Base-by-base conservation (phyloP, 2,888 invertebrate genomes). In the Apamea epomidion region DNA sequence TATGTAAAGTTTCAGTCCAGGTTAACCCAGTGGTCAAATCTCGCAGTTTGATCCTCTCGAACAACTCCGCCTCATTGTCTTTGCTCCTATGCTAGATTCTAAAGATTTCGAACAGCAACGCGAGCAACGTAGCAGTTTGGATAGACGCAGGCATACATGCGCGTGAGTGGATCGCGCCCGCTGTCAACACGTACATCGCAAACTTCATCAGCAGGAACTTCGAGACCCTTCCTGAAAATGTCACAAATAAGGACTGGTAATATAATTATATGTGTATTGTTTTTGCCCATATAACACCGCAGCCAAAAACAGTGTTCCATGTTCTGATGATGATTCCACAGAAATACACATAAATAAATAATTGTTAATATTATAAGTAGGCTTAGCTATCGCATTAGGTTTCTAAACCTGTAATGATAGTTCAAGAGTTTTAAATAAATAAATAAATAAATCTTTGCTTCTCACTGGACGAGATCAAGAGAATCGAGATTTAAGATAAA, bases 141-240 rank as follows among this genome's bases (percentile, higher is more conserved):
- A 97, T 98, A 83, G 98, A 98, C 92, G 98, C 98, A 8, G 99
- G 99, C 14, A 99, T 99, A 87, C 99, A 99, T 92, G 99, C 99
- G 2, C 97, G 99, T 69, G 99, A 99, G 97, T 99, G 99, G 99
- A 98, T 99, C 83, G 98, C 98, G 0, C 98, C 98, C 0, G 98
- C 99, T 0, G 97, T 98, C 0, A 98, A 98, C 7, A 98, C 98
- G 0, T 99, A 98, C 92, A 97, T 98, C 58, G 98, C 98, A 71
- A 97, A 98, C 92, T 97, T 98, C 89, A 95, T 99, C 70, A 97
- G 98, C 0, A 98, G 97, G 83, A 98, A 98, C 92, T 98, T 98
- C 92, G 97, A 98, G 45, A 94, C 93, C 5, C 96, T 98, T 83
- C 97, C 98, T 0, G 94, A 96, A 7, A 97, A 97, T 62, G 98